These are phyloP conservation scores for Rhineura floridana DNA, from an alignment of 2,113 vertebrate species.

Conservation along the genomic window DNA sequence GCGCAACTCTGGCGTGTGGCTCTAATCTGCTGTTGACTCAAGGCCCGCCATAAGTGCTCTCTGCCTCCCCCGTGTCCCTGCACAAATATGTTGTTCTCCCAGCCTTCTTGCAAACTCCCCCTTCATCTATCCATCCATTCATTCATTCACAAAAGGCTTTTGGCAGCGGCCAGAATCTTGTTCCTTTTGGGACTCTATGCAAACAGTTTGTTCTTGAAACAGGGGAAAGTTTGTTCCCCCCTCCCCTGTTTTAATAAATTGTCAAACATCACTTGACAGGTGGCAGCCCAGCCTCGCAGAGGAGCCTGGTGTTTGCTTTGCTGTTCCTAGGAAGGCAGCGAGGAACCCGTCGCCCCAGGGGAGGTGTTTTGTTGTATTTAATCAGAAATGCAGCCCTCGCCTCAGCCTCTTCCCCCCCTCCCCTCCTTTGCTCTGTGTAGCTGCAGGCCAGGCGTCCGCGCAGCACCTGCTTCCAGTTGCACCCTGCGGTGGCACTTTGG, in stretches of 20 bases:
- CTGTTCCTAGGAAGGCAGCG: slow-evolving; percentile 61
- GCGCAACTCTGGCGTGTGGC: slow-evolving; percentile 12
- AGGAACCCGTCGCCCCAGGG: slow-evolving; percentile 82
- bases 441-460: slow-evolving; percentile 71
- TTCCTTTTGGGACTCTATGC: slow-evolving; percentile 70
- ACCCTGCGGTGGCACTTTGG: slow-evolving; percentile 74
- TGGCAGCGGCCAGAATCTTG: slow-evolving; percentile 69
- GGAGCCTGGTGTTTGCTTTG: slow-evolving; percentile 76
- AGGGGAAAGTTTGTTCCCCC: slow-evolving; percentile 66
- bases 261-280: slow-evolving; percentile 78
- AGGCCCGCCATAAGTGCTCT: background rate
- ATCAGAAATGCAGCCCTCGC: slow-evolving; percentile 85
- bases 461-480: slow-evolving; percentile 82
- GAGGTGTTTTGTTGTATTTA: slow-evolving; percentile 82
- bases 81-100: slow-evolving; percentile 57
- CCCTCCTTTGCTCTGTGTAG: slow-evolving; percentile 67
- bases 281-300: slow-evolving; percentile 76
- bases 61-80: slow-evolving; percentile 10
- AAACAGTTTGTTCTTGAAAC: slow-evolving; percentile 76
- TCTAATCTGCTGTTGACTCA: slow-evolving; percentile 45
- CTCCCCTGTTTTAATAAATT: slow-evolving; percentile 69
- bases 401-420: slow-evolving; percentile 68
- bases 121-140: slow-evolving; percentile 16
- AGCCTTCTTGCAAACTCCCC: slow-evolving; percentile 46
- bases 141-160: slow-evolving; percentile 66